Conservation (phyloP, 2,888 invertebrate species). For the Marasmarcha lunaedactyla region DNA sequence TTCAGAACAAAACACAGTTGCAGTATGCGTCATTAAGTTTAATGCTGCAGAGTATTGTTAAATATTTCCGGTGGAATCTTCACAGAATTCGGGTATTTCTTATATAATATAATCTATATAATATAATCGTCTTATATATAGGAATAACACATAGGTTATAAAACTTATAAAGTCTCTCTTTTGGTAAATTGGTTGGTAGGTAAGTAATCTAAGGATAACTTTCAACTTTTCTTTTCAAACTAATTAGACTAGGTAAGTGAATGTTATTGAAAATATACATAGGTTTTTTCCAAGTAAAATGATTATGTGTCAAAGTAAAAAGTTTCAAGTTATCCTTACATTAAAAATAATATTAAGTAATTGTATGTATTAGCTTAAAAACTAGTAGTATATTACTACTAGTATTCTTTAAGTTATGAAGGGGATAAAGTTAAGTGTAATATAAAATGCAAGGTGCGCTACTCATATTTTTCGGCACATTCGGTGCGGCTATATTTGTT, state of each 20-base stretch:
- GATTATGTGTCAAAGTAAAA: no score
- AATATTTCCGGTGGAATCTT: slow-evolving; percentile 4
- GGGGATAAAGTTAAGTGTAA: no score
- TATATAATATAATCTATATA: no score
- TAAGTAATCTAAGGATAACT: neutral
- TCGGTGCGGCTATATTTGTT: no score
- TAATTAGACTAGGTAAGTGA: no score
- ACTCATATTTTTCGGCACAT: no score
- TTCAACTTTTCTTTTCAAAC: slow-evolving; percentile 4
- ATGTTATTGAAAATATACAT: no score
- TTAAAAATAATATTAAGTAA: slow-evolving; percentile 17
- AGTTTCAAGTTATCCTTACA: no score
- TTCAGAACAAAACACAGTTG: no score
- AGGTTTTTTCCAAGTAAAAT: slow-evolving; percentile 7
- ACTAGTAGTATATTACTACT: slow-evolving; percentile 32
- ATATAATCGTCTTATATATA: slow-evolving; percentile 5
- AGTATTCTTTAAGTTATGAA: slow-evolving; percentile 5
- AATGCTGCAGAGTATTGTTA: no score
- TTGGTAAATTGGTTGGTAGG: slow-evolving; percentile 8
- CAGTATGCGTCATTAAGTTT: no score
- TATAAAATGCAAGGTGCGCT: no score
- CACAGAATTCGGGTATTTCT: neutral
- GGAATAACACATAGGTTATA: slow-evolving; percentile 6
- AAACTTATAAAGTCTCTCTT: slow-evolving; percentile 10
- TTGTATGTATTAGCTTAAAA: neutral